Evolutionary conservation across 2,113 vertebrate species (phyloP).

Genomic region (Apus apus): DNA sequence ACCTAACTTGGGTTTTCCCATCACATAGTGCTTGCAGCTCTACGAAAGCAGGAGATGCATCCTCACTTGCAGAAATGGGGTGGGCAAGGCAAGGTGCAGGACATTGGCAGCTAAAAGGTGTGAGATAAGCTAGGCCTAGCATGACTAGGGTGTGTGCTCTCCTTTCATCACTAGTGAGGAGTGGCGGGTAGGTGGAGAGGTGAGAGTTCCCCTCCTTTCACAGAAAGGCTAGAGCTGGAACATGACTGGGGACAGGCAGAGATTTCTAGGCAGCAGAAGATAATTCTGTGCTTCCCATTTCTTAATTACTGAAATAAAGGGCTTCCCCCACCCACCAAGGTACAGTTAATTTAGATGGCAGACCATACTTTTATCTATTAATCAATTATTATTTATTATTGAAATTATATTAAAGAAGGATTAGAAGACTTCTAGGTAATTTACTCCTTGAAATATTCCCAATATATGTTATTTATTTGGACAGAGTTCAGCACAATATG

Average conservation of each 20-base stretch:
- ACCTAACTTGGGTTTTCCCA: not conserved
- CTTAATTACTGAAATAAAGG: not conserved
- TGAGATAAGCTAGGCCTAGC: not conserved
- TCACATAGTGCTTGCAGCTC: not conserved
- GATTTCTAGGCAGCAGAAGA: not conserved
- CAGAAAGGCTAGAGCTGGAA: not conserved
- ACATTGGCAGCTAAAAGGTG: not conserved
- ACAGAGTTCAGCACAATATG: not conserved
- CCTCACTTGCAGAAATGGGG: not conserved
- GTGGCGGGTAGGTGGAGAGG: not conserved
- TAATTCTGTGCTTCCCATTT: not conserved
- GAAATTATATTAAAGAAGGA: not conserved
- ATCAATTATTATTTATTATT: not conserved
- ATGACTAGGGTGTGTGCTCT: not conserved
- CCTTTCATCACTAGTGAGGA: not conserved
- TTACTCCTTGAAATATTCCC: not conserved
- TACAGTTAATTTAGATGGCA: not conserved
- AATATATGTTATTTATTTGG: not conserved
- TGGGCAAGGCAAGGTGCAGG: not conserved
- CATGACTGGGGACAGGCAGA: not conserved
- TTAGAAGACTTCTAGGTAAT: not conserved
- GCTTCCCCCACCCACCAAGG: not conserved
- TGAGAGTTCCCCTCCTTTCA: not conserved
- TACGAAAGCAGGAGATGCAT: not conserved
- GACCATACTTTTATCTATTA: not conserved